Evolutionary conservation across 2,797 vertebrate species (phyloP).

Genomic region (Alosa sapidissima): DNA sequence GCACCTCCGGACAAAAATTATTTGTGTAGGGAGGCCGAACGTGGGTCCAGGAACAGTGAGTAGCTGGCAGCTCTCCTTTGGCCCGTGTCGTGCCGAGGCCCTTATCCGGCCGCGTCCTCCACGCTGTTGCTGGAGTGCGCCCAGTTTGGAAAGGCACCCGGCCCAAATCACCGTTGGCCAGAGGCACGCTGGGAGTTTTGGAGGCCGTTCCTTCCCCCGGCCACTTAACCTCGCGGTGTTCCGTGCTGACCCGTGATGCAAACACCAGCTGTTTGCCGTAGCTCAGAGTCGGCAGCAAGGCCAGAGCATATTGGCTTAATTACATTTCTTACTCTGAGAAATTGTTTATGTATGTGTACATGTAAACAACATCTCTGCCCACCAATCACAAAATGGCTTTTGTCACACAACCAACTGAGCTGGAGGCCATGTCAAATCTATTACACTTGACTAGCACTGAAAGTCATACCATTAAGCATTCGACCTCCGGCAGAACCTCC

Average conservation of each 20-base stretch:
- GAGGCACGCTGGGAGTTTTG: conserved; percentile 31
- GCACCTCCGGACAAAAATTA: not conserved
- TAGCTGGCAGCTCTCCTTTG: not conserved
- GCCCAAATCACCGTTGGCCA: conserved; percentile 43
- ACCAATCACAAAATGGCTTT: conserved; percentile 36
- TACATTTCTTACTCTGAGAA: conserved; percentile 49
- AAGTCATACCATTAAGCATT: not conserved
- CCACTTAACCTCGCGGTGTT: conserved; percentile 58
- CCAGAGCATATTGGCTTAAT: conserved; percentile 46
- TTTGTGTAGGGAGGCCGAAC: not conserved
- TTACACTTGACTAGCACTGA: not conserved
- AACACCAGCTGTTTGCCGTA: conserved; percentile 60
- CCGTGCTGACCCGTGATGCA: conserved; percentile 51
- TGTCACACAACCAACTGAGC: conserved; percentile 23
- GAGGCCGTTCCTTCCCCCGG: conserved; percentile 47
- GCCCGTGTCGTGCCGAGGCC: conserved; percentile 15
- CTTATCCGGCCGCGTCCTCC: conserved; percentile 37
- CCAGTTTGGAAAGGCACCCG: conserved; percentile 50
- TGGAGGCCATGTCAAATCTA: not conserved
- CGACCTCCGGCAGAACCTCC: conserved; percentile 29
- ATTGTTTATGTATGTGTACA: not conserved
- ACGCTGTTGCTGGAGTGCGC: conserved; percentile 31
- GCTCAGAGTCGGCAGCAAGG: conserved; percentile 38
- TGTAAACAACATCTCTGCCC: conserved; percentile 27
- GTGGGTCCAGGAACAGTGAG: conserved; percentile 12